Base-by-base conservation (phyloP, 2,797 vertebrate species). In the Notoglanidium macrostoma region DNA sequence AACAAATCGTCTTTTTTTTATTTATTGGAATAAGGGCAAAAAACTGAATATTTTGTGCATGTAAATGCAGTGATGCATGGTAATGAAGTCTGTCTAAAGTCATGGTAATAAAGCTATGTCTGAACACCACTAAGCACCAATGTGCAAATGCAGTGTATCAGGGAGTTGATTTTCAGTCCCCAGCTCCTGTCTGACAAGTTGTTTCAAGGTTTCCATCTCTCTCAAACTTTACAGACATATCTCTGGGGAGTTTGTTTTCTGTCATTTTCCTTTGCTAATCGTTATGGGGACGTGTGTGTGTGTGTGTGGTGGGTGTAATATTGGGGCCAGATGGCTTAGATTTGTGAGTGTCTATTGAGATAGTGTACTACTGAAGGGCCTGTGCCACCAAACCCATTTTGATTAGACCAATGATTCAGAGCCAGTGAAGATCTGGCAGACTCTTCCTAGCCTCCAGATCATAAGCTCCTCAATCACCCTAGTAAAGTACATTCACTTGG, bases 321-420 rank as follows among this genome's bases (percentile, higher is more conserved):
- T 89, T 85, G 79, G 80, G 86, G 86, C 91, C 93, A 94, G 92
- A 94, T 93, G 92, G 92, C 89, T 90, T 90, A 84, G 91, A 87
- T 59, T 61, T 89, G 89, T 85, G 89, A 91, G 90, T 91, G 92
- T 85, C 93, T 92, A 88, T 91, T 93, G 92, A 94, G 92, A 92
- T 91, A 91, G 92, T 1, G 10, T 29, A 59, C 32, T 32, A 59
- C 78, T 80, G 93, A 90, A 93, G 89, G 89, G 88, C 87, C 92
- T 91, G 86, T 92, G 90, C 90, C 90, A 93, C 93, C 92, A 90
- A 94, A 92, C 91, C 90, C 90, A 92, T 94, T 94, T 92, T 94
- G 92, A 95, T 94, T 93, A 92, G 91, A 85, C 89, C 61, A 88
- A 89, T 89, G 88, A 92, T 90, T 90, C 91, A 89, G 92, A 89